phyloP scores from a whole-genome alignment of 2,113 vertebrate species.

The Takifugu bimaculatus region DNA sequence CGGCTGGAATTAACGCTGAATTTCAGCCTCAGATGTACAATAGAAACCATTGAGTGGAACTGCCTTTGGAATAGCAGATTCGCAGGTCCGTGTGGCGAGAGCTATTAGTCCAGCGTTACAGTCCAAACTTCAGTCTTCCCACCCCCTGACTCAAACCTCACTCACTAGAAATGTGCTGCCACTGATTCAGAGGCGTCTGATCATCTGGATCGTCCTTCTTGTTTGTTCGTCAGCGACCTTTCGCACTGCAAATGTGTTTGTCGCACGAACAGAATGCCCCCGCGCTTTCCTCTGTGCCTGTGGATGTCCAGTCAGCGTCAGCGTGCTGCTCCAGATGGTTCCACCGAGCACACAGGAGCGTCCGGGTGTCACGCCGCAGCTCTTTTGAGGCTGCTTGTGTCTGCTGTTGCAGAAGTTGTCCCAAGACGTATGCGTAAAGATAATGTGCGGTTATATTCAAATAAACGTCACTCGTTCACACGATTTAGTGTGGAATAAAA shows the following conservation, averaged over 20 bases:
- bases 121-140: constrained; percentile 17
- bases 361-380: too few species aligned
- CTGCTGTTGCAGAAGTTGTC: too few species aligned
- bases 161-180: constrained; percentile 13
- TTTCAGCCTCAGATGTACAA: constrained; percentile 44
- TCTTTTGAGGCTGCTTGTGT: background rate
- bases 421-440: too few species aligned
- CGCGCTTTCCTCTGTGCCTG: constrained; percentile 7
- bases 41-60: constrained; percentile 22
- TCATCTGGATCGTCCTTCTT: constrained; percentile 19
- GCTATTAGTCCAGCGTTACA: constrained; percentile 11
- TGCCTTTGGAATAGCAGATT: constrained; percentile 37
- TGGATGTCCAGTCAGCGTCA: background rate
- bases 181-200: constrained; percentile 12
- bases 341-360: too few species aligned
- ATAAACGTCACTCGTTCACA: too few species aligned
- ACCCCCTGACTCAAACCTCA: constrained; percentile 32
- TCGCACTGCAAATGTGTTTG: constrained; percentile 7
- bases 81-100: constrained; percentile 23
- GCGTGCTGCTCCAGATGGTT: background rate
- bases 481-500: too few species aligned
- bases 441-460: too few species aligned
- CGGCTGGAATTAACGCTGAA: constrained; percentile 35
- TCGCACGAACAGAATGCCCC: constrained; percentile 15
- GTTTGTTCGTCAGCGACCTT: constrained; percentile 12